Evolutionary conservation across 2,113 vertebrate species (phyloP), one percentile per base, ranked within the genome.

Genomic region (Solea senegalensis): DNA sequence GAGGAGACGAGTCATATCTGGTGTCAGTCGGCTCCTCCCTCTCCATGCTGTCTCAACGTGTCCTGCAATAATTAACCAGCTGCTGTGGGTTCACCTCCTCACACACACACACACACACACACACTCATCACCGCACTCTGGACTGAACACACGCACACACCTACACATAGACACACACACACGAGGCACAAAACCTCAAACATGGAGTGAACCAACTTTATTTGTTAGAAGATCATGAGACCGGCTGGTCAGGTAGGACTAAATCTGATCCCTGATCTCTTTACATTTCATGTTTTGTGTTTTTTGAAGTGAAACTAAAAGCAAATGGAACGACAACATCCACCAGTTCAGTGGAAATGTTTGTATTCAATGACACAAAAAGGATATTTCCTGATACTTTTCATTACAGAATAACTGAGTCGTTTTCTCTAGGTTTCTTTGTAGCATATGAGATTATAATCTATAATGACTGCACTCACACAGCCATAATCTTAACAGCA

Each of bases 51-150:
- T 83, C 90, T 88, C 72, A 86, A 88, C 88, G 60, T 86, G 88
- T 88, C 68, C 70, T 76, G 45, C 44, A 88, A 92, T 90, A 59
- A 90, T 90, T 90, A 92, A 92, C 90, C 84, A 85, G 80, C 75
- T 74, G 86, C 85, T 84, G 52, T 53, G 45, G 43, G 56, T 45
- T 84, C 72, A 72, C 64, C 69, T 65, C 76, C 14, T 14, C 55
- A 68, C 80, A 65, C 52, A 69, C 52, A 15, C 40, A 66, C 72
- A 66, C 67, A 39, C 50, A 69, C 72, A 69, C 78, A 64, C 60
- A 87, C 82, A 53, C 26, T 57, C 26, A 69, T 12, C 39, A 34
- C 72, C 78, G 66, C 60, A 87, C 81, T 83, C 76, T 79, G 89
- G 66, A 89, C 86, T 56, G 8, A 72, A 66, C 67, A 43, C 50